Base-by-base conservation (phyloP, 2,888 invertebrate genomes). In the Timema podura region DNA sequence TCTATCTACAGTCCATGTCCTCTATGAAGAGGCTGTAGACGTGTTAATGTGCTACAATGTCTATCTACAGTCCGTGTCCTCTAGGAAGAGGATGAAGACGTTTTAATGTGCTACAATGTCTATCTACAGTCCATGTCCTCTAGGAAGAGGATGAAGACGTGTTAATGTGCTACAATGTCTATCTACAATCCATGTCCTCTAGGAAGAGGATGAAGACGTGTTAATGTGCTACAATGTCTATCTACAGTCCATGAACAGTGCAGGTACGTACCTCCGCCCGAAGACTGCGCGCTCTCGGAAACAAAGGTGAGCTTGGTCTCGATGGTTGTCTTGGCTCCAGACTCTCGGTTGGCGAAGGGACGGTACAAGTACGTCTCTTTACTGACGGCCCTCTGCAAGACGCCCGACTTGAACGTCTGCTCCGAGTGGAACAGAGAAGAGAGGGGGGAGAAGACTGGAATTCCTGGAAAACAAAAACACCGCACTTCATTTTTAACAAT, bases 281-380 rank as follows among this genome's bases (percentile, higher is more conserved):
- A 77, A 48, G 77, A 78, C 49, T 83, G 85, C 72, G 83, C 84
- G 64, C 76, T 75, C 66, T 79, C 81, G 75, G 64, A 82, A 80
- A 69, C 86, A 85, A 90, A 81, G 0, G 86, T 88, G 16, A 93
- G 80, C 64, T 86, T 88, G 48, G 90, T 91, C 72, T 85, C 81
- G 5, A 92, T 88, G 72, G 84, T 84, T 0, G 91, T 90, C 68
- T 85, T 87, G 2, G 89, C 89, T 0, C 90, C 90, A 54, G 89
- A 85, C 46, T 88, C 85, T 15, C 88, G 87, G 0, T 87, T 85
- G 0, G 91, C 89, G 82, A 92, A 90, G 0, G 93, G 92, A 64
- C 87, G 84, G 82, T 89, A 90, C 15, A 89, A 81, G 79, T 93
- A 92, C 68, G 86, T 85, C 78, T 94, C 93, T 11, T 82, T 82